Conservation (phyloP, 2,888 invertebrate genomes). For the Coremacera marginata region DNA sequence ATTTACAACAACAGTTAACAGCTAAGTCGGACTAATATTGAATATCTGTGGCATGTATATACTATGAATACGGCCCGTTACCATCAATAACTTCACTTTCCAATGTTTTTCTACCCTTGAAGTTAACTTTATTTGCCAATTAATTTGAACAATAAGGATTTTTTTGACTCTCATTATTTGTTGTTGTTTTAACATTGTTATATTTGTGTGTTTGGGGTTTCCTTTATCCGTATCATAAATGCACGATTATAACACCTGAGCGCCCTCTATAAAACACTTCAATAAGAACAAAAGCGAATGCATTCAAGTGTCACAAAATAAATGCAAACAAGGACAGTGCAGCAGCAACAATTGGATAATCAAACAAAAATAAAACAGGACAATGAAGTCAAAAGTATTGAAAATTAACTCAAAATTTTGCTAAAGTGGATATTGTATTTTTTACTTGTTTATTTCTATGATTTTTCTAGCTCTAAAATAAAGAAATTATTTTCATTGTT, state of each 20-base stretch:
- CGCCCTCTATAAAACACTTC: neutral
- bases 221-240: neutral
- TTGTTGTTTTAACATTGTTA: neutral
- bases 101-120: no score
- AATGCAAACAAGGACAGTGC: conserved; percentile 9
- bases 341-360: neutral
- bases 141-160: conserved; percentile 5
- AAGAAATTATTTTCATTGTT: neutral
- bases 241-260: conserved; percentile 27
- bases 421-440: neutral
- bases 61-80: neutral
- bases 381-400: conserved; percentile 19
- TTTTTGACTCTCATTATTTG: conserved; percentile 2
- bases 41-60: neutral
- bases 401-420: neutral
- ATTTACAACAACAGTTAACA: no score
- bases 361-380: neutral
- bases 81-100: no score
- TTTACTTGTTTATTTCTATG: neutral
- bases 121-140: conserved; percentile 10
- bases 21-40: no score
- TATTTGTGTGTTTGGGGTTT: neutral
- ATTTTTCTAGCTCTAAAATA: neutral
- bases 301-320: conserved; percentile 8
- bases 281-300: neutral